phyloP scores from a whole-genome alignment of 2,113 vertebrate species.

The Pithys albifrons region DNA sequence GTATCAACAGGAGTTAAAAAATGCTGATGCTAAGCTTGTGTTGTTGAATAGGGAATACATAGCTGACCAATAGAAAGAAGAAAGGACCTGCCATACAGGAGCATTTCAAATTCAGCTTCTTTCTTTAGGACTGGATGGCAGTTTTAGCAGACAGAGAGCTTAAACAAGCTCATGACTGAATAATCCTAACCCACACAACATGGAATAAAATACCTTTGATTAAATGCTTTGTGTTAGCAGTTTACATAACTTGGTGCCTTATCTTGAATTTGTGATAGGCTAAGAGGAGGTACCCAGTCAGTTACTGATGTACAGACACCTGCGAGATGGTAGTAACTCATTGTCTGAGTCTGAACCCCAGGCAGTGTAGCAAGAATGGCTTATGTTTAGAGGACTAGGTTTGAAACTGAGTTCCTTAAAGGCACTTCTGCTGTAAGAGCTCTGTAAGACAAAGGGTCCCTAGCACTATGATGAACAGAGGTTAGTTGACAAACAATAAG shows the following conservation, averaged over 20 bases:
- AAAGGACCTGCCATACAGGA: background rate
- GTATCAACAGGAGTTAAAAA: background rate
- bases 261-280: background rate
- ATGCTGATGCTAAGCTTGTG: background rate
- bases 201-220: background rate
- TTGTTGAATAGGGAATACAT: background rate
- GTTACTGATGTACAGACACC: background rate
- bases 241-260: background rate
- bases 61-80: background rate
- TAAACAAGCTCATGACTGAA: background rate
- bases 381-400: background rate
- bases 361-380: background rate
- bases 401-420: background rate
- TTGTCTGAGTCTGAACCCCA: background rate
- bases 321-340: background rate
- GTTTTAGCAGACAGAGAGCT: background rate
- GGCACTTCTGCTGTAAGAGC: background rate
- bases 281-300: background rate
- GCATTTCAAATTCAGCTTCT: background rate
- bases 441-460: background rate
- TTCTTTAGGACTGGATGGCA: background rate
- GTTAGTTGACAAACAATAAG: background rate
- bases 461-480: background rate
- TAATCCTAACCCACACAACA: background rate
- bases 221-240: background rate